Percentiles rank a stretch among this genome's conserved stretches.
Conservation (phyloP, 2,797 vertebrate genomes). For the Dendrocincla fuliginosa region DNA sequence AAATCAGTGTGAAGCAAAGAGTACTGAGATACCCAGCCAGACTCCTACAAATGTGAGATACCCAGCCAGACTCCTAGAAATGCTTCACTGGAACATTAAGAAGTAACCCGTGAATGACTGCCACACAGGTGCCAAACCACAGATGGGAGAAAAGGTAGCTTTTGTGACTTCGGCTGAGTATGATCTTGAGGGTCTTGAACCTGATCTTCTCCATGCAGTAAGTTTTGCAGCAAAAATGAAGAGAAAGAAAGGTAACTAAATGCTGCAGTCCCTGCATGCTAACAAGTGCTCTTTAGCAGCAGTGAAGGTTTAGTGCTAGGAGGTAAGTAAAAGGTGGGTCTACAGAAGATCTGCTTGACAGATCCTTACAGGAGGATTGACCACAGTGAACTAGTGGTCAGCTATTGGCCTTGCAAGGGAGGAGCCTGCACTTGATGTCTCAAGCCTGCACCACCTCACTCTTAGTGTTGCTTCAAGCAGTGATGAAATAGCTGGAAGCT, state of each 20-base stretch:
- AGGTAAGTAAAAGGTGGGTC: not conserved
- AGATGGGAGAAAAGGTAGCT: not conserved
- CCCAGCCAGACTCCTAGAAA: not conserved
- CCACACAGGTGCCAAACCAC: not conserved
- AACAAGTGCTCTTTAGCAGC: not conserved
- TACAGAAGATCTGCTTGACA: not conserved
- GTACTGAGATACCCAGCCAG: not conserved
- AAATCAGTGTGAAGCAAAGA: not conserved
- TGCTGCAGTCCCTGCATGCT: not conserved
- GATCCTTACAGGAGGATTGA: not conserved
- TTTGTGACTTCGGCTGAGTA: not conserved
- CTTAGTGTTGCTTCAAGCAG: not conserved
- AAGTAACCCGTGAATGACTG: not conserved
- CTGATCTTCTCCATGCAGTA: not conserved
- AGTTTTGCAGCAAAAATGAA: not conserved
- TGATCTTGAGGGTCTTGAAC: not conserved
- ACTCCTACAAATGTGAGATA: not conserved
- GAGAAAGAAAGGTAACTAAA: not conserved
- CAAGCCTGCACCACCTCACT: not conserved
- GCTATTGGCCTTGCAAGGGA: not conserved
- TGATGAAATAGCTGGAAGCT: not conserved
- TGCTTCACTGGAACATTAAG: not conserved
- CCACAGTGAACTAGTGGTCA: not conserved
- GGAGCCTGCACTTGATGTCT: fast-evolving
- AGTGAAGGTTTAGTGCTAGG: not conserved